phyloP scores from a whole-genome alignment of 2,113 vertebrate genomes.

The Grammomys dolichurus region DNA sequence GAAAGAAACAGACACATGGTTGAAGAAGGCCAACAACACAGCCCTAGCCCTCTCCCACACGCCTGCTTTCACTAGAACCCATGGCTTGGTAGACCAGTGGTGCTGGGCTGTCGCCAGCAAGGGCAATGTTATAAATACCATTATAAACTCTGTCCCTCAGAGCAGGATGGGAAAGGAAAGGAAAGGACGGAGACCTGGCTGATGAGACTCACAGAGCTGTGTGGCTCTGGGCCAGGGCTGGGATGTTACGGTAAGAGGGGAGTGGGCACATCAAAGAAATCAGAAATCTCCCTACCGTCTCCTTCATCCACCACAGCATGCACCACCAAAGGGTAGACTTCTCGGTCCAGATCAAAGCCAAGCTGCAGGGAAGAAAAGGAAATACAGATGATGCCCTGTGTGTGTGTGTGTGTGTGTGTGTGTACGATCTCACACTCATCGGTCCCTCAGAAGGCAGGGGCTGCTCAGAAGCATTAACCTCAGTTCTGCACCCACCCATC shows the following conservation, averaged over 20 bases:
- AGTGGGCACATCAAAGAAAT: not conserved
- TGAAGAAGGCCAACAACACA: not conserved
- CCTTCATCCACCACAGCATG: slow-evolving; percentile 97
- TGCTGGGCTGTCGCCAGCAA: not conserved
- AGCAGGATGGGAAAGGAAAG: too few species aligned
- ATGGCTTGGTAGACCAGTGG: not conserved
- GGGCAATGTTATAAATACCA: not conserved
- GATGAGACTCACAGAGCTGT: accelerated
- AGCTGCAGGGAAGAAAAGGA: slow-evolving; percentile 87
- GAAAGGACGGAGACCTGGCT: not conserved
- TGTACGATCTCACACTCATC: too few species aligned
- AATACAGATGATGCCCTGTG: not conserved
- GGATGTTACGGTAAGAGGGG: not conserved
- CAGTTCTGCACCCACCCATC: accelerated
- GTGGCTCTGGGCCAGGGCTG: not conserved
- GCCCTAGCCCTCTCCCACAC: too few species aligned
- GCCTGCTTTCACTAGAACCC: not conserved
- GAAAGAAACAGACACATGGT: slow-evolving; percentile 74
- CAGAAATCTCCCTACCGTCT: slow-evolving; percentile 86
- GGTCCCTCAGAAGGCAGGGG: accelerated
- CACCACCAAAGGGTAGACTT: slow-evolving; percentile 97
- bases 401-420: too few species aligned
- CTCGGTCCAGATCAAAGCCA: slow-evolving; percentile 95
- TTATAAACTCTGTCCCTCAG: not conserved
- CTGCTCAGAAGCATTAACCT: accelerated